phyloP scores from a whole-genome alignment of 2,888 invertebrate genomes.

The Biston betularia region DNA sequence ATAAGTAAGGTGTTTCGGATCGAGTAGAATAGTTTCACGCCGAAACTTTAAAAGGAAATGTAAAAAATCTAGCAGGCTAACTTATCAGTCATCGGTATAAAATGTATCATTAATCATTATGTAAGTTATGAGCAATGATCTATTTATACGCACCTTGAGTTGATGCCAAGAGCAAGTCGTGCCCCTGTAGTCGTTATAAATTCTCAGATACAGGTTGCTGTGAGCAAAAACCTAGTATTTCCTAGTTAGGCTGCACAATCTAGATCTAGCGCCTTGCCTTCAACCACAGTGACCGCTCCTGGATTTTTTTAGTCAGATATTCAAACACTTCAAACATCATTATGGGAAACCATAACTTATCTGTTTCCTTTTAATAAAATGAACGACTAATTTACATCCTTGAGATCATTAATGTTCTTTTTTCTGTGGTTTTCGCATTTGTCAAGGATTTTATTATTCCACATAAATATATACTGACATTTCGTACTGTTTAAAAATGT shows the following conservation, averaged over 20 bases:
- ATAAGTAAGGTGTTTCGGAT: no score
- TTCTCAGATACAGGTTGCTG: constrained; percentile 20
- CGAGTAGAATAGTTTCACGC: background rate
- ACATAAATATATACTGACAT: background rate
- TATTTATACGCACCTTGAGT: constrained; percentile 24
- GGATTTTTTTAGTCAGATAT: background rate
- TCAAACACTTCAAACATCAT: constrained; percentile 3
- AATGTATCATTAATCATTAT: constrained; percentile 6
- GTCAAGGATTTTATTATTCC: background rate
- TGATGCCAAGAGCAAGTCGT: constrained; percentile 19
- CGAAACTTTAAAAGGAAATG: background rate
- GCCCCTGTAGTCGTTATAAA: constrained; percentile 19
- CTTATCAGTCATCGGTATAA: background rate
- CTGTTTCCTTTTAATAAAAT: constrained; percentile 21
- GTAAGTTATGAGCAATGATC: constrained; percentile 24
- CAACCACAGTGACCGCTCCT: constrained; percentile 1
- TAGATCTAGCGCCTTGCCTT: constrained; percentile 18
- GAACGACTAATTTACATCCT: constrained; percentile 4
- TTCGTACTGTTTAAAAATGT: background rate
- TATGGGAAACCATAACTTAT: constrained; percentile 25
- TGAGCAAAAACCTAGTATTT: constrained; percentile 22
- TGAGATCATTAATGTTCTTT: background rate
- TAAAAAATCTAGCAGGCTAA: background rate
- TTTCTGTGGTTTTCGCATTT: background rate
- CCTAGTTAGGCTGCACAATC: constrained; percentile 20